Base-by-base conservation (phyloP, 2,888 invertebrate genomes). In the Leuctra nigra region DNA sequence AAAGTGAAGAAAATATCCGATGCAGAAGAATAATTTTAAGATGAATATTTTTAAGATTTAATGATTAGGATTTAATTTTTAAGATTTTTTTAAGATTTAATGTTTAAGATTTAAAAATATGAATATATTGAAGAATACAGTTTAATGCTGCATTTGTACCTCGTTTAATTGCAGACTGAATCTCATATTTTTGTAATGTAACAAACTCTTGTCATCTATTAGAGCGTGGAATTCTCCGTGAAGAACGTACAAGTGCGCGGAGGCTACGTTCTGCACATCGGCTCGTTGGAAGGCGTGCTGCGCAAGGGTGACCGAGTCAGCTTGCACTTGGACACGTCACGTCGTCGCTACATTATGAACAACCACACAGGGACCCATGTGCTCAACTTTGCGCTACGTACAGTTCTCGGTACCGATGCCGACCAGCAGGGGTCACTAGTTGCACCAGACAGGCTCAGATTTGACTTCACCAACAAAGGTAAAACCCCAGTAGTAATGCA, bases 341-440 rank as follows among this genome's bases (percentile, higher is more conserved):
- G 98, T 55, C 79, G 99, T 66, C 81, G 89, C 66, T 76, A 90
- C 25, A 81, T 98, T n/a, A 99, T 99, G 99, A 95, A 91, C 70
- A 99, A 99, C 75, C 96, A 99, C 74, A 91, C 98, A 39, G 97
- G 95, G 20, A 99, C 99, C 0, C 99, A 99, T 73, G 84, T 96
- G 39, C 77, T 99, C 13, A 99, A 99, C 76, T 95, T 88, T 74
- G 94, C 92, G 20, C 76, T 99, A 58, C 79, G 97, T 57, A 85
- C 86, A 70, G 93, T 97, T 22, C 77, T 99, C 38, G 89, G 92
- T 11, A 84, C 86, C 63, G 93, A 92, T 64, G 87, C 94, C 11
- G 96, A 98, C 71, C 98, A 98, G 73, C 85, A 89, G 68, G 98
- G 99, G 25, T 98, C 98, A 0, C 78, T 99, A 33, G 99, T 99